Conservation (phyloP, 2,888 invertebrate species). For the Epinotia nisella region DNA sequence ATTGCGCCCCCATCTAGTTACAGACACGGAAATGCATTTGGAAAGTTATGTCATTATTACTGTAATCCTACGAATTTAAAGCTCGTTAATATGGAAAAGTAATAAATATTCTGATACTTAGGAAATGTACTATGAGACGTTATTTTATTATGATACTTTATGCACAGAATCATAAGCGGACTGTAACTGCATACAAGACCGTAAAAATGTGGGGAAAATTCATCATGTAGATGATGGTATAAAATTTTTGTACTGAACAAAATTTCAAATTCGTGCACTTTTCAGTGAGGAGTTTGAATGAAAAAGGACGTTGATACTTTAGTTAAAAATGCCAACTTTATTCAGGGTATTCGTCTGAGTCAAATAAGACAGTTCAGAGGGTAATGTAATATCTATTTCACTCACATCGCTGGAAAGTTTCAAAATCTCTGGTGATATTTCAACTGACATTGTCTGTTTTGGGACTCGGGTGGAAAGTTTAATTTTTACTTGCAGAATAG, state of each 20-base stretch:
- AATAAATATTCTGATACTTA: no score
- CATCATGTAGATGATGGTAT: background rate
- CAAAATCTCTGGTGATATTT: conserved; percentile 19
- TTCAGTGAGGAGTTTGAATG: background rate
- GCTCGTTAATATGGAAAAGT: background rate
- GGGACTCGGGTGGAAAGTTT: conserved; percentile 45
- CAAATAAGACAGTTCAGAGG: conserved; percentile 10
- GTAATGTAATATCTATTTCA: conserved; percentile 22
- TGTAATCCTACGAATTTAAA: background rate
- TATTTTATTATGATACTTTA: no score
- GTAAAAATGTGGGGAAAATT: background rate
- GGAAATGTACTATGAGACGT: no score
- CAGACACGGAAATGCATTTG: conserved; percentile 9
- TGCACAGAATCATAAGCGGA: no score
- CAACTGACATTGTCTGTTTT: conserved; percentile 34
- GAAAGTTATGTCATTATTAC: conserved; percentile 4
- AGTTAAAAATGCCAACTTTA: background rate
- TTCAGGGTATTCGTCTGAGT: conserved; percentile 1
- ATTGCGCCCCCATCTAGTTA: conserved; percentile 53
- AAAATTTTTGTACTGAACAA: background rate
- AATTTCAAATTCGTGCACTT: background rate
- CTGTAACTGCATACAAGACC: background rate
- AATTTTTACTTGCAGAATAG: conserved; percentile 23
- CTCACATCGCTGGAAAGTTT: conserved; percentile 21
- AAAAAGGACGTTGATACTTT: background rate